phyloP scores from a whole-genome alignment of 2,797 vertebrate species.

The Acridotheres tristis region DNA sequence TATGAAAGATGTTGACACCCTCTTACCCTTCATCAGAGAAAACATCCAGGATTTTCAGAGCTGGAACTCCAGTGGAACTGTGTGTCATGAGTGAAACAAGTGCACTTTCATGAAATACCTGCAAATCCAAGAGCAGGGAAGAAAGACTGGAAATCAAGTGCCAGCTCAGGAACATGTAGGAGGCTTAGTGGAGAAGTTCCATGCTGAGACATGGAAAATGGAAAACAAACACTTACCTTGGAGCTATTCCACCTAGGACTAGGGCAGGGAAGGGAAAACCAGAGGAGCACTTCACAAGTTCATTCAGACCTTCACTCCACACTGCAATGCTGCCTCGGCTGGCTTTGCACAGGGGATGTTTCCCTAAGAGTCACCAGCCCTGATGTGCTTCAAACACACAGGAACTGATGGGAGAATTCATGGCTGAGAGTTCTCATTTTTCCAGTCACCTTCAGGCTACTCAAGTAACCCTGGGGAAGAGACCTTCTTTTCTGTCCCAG shows the following conservation, averaged over 20 bases:
- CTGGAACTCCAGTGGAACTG: not conserved
- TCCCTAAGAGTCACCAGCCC: not conserved
- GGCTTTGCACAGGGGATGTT: not conserved
- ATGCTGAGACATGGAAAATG: not conserved
- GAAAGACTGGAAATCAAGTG: not conserved
- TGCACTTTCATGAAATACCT: not conserved
- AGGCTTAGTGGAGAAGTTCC: not conserved
- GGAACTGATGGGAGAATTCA: not conserved
- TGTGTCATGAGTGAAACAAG: not conserved
- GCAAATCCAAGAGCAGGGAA: not conserved
- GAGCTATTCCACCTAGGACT: not conserved
- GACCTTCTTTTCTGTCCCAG: not conserved
- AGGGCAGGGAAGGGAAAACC: not conserved
- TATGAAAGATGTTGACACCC: not conserved
- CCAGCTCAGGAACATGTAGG: not conserved
- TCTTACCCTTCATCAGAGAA: not conserved
- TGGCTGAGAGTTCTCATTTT: not conserved
- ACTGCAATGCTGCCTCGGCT: not conserved
- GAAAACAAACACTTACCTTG: not conserved
- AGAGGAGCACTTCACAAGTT: not conserved
- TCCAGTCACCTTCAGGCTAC: not conserved
- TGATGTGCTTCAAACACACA: not conserved
- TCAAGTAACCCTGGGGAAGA: not conserved
- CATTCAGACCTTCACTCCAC: not conserved
- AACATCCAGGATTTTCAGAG: not conserved